A percentile compares a stretch with the other conserved stretches of the same genome.
These are phyloP conservation scores for Heteromyza rotundicornis DNA, from an alignment of 2,888 invertebrate species.

Conservation along the genomic window DNA sequence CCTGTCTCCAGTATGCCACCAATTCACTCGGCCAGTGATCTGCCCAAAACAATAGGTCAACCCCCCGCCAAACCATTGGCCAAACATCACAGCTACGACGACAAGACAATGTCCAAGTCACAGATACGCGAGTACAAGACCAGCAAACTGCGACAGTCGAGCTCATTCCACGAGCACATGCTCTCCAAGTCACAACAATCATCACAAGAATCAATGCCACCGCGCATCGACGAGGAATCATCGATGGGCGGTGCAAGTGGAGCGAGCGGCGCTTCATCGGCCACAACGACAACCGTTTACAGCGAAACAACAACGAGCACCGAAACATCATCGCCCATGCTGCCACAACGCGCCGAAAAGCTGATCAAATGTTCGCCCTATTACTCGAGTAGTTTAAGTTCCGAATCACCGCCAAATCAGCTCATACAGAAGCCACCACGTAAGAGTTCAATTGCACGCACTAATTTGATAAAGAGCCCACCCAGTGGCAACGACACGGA, in stretches of 20 bases:
- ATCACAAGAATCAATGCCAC: conserved; percentile 64
- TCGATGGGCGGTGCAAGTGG: conserved; percentile 54
- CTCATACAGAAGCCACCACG: conserved; percentile 70
- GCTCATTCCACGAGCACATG: conserved; percentile 72
- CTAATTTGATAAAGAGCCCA: conserved; percentile 71
- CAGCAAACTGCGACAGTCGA: conserved; percentile 68
- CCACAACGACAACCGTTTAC: conserved; percentile 63
- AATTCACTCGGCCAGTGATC: conserved; percentile 47
- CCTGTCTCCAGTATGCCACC: conserved; percentile 63
- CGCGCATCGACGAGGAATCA: conserved; percentile 66
- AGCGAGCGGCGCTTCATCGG: conserved; percentile 59
- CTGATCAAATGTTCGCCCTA: conserved; percentile 76
- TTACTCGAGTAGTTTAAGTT: conserved; percentile 77
- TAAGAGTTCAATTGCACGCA: conserved; percentile 68
- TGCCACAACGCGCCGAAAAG: conserved; percentile 62
- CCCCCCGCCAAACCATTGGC: conserved; percentile 67
- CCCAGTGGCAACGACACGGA: conserved; percentile 79
- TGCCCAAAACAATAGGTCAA: conserved; percentile 51
- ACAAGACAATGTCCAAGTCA: conserved; percentile 69
- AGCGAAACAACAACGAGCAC: conserved; percentile 65
- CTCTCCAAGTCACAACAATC: conserved; percentile 64
- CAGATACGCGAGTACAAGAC: conserved; percentile 72
- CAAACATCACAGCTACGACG: conserved; percentile 72
- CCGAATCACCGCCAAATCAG: conserved; percentile 74
- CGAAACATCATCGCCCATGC: conserved; percentile 59